Base-by-base conservation (phyloP, 2,797 vertebrate species). In the Sebastes trivittatus region DNA sequence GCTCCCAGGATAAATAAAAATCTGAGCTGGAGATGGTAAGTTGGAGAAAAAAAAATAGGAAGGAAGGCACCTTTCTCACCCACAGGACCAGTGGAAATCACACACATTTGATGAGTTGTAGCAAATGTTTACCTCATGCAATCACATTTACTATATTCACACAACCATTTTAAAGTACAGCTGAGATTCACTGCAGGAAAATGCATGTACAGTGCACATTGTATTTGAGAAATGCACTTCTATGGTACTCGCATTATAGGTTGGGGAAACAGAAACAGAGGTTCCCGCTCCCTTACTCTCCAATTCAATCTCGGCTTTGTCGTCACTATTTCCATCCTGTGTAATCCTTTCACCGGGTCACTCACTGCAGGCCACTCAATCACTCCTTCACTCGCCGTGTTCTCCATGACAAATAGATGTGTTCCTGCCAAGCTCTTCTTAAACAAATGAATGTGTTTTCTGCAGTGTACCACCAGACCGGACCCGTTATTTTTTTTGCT, bases 391-490 rank as follows among this genome's bases (percentile, higher is more conserved):
- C 79, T 64, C 56, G 4, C 46, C 7, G 38, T 76, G 84, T 84
- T 84, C 77, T 68, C 75, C 27, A 7, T 90, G 90, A 92, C 85
- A 89, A 90, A 95, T 92, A 84, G 82, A 86, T n/a, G 73, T 86
- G 89, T 80, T 87, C 79, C 87, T 79, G 87, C 83, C 88, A 73
- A 68, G 77, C 84, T 77, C 60, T 25, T 86, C 84, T 59, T 87
- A 87, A 90, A 92, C 89, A 90, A 93, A 94, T 90, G 68, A 74
- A 88, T 78, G 85, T 84, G 65, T 89, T 86, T 86, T 65, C 83
- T 64, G 38, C 71, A 71, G 75, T 34, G 23, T 7, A 81, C 61
- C 61, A 66, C 55, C 36, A 22, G 23, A 62, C 52, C 63, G 20
- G 71, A 63, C 60, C 18, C 13, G 20, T 11, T 36, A 58, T 22